These are phyloP conservation scores for Psylliodes chrysocephalus DNA, from an alignment of 2,888 invertebrate genomes.

Conservation along the genomic window DNA sequence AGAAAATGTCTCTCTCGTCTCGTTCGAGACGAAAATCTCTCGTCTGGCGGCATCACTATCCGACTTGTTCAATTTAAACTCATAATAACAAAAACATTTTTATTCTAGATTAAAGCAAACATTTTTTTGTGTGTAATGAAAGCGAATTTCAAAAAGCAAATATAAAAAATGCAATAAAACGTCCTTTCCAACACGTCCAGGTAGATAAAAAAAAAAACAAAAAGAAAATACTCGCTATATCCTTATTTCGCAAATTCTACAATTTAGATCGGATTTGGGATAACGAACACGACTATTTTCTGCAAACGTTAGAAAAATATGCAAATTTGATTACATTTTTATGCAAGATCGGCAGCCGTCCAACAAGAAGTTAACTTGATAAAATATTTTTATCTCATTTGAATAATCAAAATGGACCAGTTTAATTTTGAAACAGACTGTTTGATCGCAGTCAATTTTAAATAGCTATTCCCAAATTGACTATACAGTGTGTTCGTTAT, in stretches of 20 bases:
- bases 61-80: no score
- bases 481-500: no score
- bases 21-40: no score
- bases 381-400: slow-evolving; percentile 24
- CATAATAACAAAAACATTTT: no score
- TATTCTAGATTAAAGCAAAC: no score
- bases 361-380: slow-evolving; percentile 15
- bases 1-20: no score
- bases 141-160: no score
- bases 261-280: slow-evolving; percentile 19
- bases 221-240: background rate
- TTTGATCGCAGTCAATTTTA: no score
- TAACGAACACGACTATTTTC: slow-evolving; percentile 15
- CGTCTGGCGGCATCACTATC: no score
- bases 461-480: no score
- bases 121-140: no score
- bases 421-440: background rate
- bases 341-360: slow-evolving; percentile 5
- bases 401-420: slow-evolving; percentile 18
- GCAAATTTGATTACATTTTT: slow-evolving; percentile 26
- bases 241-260: background rate
- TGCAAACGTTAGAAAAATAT: slow-evolving; percentile 21
- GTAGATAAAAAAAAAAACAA: background rate
- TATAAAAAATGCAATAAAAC: no score
- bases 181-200: background rate